phyloP scores from a whole-genome alignment of 2,888 invertebrate genomes.

The Bellardia pandia region DNA sequence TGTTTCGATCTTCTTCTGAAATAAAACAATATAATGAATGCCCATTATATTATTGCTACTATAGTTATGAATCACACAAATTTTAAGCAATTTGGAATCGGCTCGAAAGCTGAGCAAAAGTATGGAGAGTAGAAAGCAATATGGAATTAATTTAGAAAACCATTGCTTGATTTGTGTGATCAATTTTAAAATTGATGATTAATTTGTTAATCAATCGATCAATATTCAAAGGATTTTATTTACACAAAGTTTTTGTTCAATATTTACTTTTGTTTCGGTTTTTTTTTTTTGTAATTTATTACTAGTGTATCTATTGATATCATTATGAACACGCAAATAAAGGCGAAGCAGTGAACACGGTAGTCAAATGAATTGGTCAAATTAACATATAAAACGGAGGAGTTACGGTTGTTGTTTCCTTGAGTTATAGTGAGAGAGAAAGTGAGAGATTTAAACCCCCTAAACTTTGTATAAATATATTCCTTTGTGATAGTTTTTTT shows the following conservation, averaged over 20 bases:
- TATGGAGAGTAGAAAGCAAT: conserved; percentile 59
- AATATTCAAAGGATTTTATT: conserved; percentile 81
- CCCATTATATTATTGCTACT: conserved; percentile 60
- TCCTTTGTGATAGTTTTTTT: conserved; percentile 77
- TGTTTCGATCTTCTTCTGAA: conserved; percentile 21
- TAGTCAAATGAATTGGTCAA: conserved; percentile 60
- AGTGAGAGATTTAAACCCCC: conserved; percentile 67
- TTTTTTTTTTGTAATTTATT: neutral
- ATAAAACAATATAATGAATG: conserved; percentile 57
- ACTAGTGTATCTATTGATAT: conserved; percentile 41
- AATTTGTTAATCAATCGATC: conserved; percentile 70
- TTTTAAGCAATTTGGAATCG: conserved; percentile 62
- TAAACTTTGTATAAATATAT: conserved; percentile 83
- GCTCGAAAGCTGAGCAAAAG: conserved; percentile 61
- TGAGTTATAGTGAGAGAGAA: conserved; percentile 50
- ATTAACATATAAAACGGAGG: conserved; percentile 47
- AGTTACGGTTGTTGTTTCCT: conserved; percentile 44
- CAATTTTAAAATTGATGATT: conserved; percentile 77
- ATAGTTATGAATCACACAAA: conserved; percentile 67
- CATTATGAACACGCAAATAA: conserved; percentile 26
- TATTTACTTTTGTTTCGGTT: conserved; percentile 21
- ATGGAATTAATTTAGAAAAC: conserved; percentile 72
- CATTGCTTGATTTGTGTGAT: conserved; percentile 74
- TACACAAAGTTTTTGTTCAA: conserved; percentile 80
- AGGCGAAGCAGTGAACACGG: conserved; percentile 66